Percentiles rank a stretch among this genome's conserved stretches.
Evolutionary conservation across 2,797 vertebrate genomes (phyloP).

Genomic region (Glossophaga mutica): DNA sequence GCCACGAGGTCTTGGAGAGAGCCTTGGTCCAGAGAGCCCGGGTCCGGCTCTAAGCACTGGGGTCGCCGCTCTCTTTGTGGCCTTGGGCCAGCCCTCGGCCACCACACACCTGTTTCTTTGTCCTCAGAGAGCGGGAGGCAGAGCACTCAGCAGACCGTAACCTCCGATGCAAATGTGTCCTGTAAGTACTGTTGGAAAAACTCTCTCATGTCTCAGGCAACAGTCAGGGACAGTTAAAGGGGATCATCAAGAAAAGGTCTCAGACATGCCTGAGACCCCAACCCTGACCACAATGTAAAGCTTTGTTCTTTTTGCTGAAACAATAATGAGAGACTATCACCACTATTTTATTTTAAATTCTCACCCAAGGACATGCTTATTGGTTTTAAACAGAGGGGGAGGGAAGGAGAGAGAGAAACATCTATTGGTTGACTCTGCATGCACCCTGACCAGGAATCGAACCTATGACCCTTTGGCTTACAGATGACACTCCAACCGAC

Average conservation of each 20-base stretch:
- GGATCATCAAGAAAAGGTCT: not conserved
- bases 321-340: not conserved
- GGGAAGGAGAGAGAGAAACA: no score
- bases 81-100: not conserved
- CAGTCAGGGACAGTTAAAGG: not conserved
- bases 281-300: not conserved
- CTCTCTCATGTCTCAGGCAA: not conserved
- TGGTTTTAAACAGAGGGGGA: no score
- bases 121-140: not conserved
- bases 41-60: not conserved
- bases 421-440: no score
- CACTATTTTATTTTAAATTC: not conserved
- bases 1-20: not conserved
- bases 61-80: not conserved
- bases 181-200: not conserved
- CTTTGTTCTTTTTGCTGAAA: not conserved
- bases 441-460: no score
- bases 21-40: not conserved
- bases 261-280: not conserved
- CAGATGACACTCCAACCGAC: not conserved
- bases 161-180: not conserved
- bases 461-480: not conserved
- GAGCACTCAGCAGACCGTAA: not conserved
- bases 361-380: no score
- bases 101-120: not conserved